Base-by-base conservation (phyloP, 2,797 vertebrate genomes). In the Pantherophis vulpinus region DNA sequence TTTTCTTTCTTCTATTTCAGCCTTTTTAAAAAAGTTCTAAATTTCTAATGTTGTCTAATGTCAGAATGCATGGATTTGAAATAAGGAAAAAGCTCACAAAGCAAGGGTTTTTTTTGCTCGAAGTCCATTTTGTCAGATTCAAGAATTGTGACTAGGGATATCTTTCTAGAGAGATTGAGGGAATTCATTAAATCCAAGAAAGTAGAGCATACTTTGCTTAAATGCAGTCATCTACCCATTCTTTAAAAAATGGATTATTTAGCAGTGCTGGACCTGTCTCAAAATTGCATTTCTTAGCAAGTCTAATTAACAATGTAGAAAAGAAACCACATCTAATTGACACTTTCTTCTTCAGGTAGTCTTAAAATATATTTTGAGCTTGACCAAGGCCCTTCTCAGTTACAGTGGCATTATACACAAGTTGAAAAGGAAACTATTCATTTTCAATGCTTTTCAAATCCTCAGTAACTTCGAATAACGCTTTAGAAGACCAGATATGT, bases 1-100 rank as follows among this genome's bases (percentile, higher is more conserved):
- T 90, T 90, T 95, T 95, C 93, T 92, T 66, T 94, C 37, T 92
- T 32, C 92, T 93, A 94, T 87, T 88, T 95, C 94, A 87, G 91
- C 87, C 87, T 95, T 95, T 94, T 95, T 87, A 14, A 51, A 92
- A 59, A 59, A 37, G 11, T 79, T 89, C 32, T n/a, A 37, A 83
- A 92, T 60, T 51, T 37, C 37, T 55, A 37, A 9, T 74, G 55
- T 83, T 55, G 32, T 89, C 70, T 11, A 10, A 37, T 58, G 6
- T 54, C 70, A 58, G 27, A 74, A 37, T 79, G 32, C 20, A 61
- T 89, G 23, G 29, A 92, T 89, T 61, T 86, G 74, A 59, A 90
- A 83, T 20, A 90, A 90, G 70, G 42, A 42, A 2, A 10, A 14
- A 54, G 86, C 23, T 58, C 7, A 27, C 51, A 42, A 88, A 20